These are phyloP conservation scores for Platerodrilus igneus DNA, from an alignment of 2,888 invertebrate genomes.

Conservation along the genomic window DNA sequence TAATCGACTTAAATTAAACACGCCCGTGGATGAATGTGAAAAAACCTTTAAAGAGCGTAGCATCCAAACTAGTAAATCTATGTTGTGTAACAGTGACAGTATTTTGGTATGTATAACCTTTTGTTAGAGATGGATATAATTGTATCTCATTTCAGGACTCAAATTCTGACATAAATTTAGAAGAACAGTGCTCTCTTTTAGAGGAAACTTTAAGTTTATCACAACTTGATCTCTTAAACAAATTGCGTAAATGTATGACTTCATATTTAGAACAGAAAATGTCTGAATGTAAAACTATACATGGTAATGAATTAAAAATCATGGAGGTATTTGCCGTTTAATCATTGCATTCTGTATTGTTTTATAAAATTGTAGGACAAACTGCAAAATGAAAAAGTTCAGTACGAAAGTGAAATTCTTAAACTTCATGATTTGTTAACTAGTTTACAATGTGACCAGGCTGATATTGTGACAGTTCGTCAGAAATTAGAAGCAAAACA, in stretches of 20 bases:
- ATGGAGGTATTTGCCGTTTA: constrained; percentile 32
- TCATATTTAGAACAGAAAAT: constrained; percentile 30
- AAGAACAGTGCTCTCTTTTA: constrained; percentile 29
- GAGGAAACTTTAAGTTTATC: constrained; percentile 27
- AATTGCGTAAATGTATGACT: constrained; percentile 34
- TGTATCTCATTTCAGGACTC: constrained; percentile 5
- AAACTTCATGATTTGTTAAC: constrained; percentile 54
- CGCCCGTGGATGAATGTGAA: too few species aligned
- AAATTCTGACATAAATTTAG: constrained; percentile 18
- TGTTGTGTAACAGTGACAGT: too few species aligned
- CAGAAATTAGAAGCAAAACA: constrained; percentile 62
- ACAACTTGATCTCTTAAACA: constrained; percentile 29
- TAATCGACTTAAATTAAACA: constrained; percentile 39
- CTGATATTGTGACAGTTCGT: constrained; percentile 54
- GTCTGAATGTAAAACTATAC: constrained; percentile 24
- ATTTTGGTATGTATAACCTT: too few species aligned
- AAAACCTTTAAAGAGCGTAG: too few species aligned
- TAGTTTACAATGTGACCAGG: constrained; percentile 56
- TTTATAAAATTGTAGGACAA: constrained; percentile 44
- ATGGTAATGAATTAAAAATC: constrained; percentile 32
- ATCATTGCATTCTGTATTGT: background rate
- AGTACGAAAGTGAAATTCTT: constrained; percentile 53
- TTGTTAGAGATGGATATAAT: too few species aligned
- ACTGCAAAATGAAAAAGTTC: constrained; percentile 56
- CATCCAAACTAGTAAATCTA: too few species aligned